Evolutionary conservation across 2,888 invertebrate genomes (phyloP), one percentile per base, ranked within the genome.

Genomic region (Creontiades dilutus): DNA sequence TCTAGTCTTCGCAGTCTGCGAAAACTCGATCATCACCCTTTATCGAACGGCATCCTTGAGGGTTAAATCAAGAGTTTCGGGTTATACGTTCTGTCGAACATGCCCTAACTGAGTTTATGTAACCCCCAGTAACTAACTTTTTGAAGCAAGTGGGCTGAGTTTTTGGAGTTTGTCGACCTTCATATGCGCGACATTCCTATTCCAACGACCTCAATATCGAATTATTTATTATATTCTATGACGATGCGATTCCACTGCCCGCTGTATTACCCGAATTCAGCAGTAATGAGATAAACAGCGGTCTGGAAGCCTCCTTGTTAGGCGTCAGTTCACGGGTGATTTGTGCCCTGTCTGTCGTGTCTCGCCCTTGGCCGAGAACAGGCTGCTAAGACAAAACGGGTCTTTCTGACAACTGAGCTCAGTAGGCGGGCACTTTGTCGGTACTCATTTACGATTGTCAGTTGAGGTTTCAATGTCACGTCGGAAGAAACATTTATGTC

Each of bases 261-360:
- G 37, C 7, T 7, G 7, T 37, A 37, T 37, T 37, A 37, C 37
- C 37, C 37, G 37, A 37, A 37, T 37, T 37, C 37, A 7, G 37
- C 2, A 2, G 37, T 37, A 37, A 37, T 37, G 37, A 37, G 37
- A 37, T 37, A 37, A 37, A 37, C 37, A 37, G 19, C 4, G 57
- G 57, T 19, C 2, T 9, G n/a, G 19, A 9, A 19, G 4, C 57
- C 4, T 57, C 19, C 19, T 57, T 57, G 57, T 57, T 16, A 57
- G 19, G 37, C 52, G 52, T 52, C 52, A 52, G 12, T 11, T 75
- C 75, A 13, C 2, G 28, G 75, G 23, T 75, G 75, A 75, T 75
- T 75, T 75, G 75, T 75, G 75, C 19, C 75, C 19, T 19, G 52
- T 52, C 52, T 52, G 52, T 52, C 52, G 13, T 52, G 52, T 52